Base-by-base conservation (phyloP, 2,113 vertebrate genomes). In the Lucifuga dentata region DNA sequence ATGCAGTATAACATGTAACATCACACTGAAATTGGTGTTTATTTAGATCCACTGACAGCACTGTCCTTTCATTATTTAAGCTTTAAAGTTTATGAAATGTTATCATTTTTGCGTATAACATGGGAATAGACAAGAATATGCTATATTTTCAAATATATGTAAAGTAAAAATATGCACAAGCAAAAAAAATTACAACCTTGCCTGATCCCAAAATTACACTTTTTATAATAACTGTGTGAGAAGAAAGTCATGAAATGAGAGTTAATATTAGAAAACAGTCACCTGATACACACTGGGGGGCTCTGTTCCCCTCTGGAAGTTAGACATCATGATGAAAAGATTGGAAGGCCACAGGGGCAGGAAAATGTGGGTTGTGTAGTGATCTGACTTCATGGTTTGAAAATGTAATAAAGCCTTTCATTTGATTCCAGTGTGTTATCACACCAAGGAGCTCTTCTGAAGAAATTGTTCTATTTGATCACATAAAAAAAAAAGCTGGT, bases 261-360 rank as follows among this genome's bases (percentile, higher is more conserved):
- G 84, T 88, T 81, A 89, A 88, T 59, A 84, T 90, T 90, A 87
- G 88, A 87, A 84, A 78, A 58, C 49, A 9, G 80, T 73, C 66
- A 89, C 50, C 53, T 84, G 85, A 91, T 85, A 80, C 32, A 21
- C 13, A 26, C n/a, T 41, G 7, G 24, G 26, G 60, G 52, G 21
- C 35, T 57, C 71, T 60, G 55, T 40, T 60, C 11, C 11, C 46
- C 13, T 35, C 26, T 29, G 3, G 11, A 52, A 45, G 53, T 73
- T 76, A 51, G 39, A 21, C 44, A 12, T 36, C 44, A 12, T 36
- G 21, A 36, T 3, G n/a, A 20, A 61, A 29, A 26, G 16, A 44
- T 65, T 59, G n/a, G 12, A 62, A 15, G 8, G 45, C 51, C 15
- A 29, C 24, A 35, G 13, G 11, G 39, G 40, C n/a, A 38, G 23